Percentiles rank a stretch among this genome's conserved stretches.
Evolutionary conservation across 1,140 invertebrate genomes (phyloP).

Genomic region (Scylla paramamosain): DNA sequence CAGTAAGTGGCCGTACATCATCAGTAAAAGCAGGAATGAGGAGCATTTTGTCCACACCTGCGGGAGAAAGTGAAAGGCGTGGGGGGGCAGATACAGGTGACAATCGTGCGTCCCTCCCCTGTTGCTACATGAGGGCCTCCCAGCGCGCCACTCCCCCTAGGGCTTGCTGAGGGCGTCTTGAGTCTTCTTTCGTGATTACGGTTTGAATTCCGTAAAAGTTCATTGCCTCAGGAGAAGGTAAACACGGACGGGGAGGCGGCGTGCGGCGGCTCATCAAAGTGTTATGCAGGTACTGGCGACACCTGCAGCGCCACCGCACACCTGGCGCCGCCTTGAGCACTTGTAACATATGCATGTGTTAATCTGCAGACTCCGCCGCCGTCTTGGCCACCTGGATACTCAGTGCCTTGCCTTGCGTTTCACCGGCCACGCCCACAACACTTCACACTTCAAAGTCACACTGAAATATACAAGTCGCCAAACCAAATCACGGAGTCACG

Average conservation of each 20-base stretch:
- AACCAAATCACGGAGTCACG: too few species aligned
- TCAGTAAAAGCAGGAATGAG: conserved; percentile 62
- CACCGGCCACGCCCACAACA: background rate
- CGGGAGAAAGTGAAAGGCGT: background rate
- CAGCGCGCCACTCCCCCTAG: too few species aligned
- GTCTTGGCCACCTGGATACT: too few species aligned
- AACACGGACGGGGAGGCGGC: background rate
- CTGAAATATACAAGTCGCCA: too few species aligned
- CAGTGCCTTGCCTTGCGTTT: background rate
- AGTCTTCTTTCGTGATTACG: background rate
- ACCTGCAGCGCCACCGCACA: background rate
- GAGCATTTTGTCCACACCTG: background rate
- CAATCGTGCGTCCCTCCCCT: background rate
- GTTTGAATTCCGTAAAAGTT: background rate
- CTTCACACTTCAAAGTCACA: too few species aligned
- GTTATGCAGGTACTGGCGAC: background rate
- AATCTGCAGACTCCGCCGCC: background rate
- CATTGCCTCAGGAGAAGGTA: background rate
- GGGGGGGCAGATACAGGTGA: background rate
- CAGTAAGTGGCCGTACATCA: conserved; percentile 58
- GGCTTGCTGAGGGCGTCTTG: too few species aligned
- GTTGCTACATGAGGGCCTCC: too few species aligned
- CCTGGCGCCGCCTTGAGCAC: background rate
- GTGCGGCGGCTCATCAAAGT: background rate
- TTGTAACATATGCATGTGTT: background rate